Evolutionary conservation across 2,888 invertebrate genomes (phyloP).

Genomic region (Acronicta leporina): DNA sequence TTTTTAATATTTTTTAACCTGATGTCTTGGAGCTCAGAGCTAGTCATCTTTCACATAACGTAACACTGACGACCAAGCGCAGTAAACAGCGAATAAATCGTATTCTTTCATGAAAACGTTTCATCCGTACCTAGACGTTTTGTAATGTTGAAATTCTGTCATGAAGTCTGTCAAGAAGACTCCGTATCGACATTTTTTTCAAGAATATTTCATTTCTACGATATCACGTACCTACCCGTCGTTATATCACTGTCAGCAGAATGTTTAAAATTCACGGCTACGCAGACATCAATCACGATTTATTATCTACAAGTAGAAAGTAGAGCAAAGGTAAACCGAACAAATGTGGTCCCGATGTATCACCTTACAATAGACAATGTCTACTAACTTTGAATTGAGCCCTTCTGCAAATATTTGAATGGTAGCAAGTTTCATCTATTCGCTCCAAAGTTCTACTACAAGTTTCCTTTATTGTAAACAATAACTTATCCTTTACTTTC

Average conservation of each 20-base stretch:
- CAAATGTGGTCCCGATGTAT: conserved; percentile 12
- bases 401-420: conserved; percentile 45
- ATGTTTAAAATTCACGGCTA: conserved; percentile 27
- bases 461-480: conserved; percentile 39
- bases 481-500: conserved; percentile 48
- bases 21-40: too few species aligned
- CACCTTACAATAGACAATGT: conserved; percentile 19
- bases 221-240: conserved; percentile 36
- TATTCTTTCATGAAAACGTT: too few species aligned
- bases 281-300: conserved; percentile 27
- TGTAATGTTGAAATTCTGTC: too few species aligned
- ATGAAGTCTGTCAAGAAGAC: not conserved
- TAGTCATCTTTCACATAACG: too few species aligned
- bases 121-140: too few species aligned
- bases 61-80: not conserved
- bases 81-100: too few species aligned
- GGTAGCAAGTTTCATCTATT: conserved; percentile 33
- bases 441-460: conserved; percentile 24
- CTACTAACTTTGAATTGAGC: conserved; percentile 37
- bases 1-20: too few species aligned
- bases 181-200: conserved; percentile 12
- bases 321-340: conserved; percentile 5
- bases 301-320: conserved; percentile 4
- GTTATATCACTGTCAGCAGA: conserved; percentile 26
- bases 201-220: conserved; percentile 22